Conservation (phyloP, 2,113 vertebrate genomes). For the Albula goreensis region DNA sequence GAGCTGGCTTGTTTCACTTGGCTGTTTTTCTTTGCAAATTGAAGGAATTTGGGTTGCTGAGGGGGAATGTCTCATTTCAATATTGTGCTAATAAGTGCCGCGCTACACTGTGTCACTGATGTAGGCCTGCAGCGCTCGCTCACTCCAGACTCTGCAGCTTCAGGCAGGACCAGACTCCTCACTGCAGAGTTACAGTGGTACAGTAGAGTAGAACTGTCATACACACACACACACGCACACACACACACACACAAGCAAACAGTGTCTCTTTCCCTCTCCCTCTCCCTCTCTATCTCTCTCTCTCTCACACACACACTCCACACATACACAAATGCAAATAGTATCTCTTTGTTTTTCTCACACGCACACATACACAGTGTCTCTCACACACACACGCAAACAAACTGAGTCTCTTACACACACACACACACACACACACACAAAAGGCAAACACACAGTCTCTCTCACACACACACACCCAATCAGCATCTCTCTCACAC, state of each 20-base stretch:
- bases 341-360: not conserved
- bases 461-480: constrained; percentile 26
- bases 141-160: constrained; percentile 18
- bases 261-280: constrained; percentile 12
- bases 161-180: not conserved
- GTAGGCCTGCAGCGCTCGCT: constrained; percentile 13
- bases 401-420: constrained; percentile 44
- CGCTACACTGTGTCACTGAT: not conserved
- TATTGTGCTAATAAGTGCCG: not conserved
- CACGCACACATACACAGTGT: constrained; percentile 5
- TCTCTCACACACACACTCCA: constrained; percentile 24
- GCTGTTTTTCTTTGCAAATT: not conserved
- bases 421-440: not conserved
- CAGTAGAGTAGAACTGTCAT: no score
- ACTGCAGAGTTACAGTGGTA: no score
- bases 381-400: constrained; percentile 26
- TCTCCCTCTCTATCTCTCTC: not conserved
- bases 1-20: not conserved
- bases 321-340: not conserved
- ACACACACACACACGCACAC: constrained; percentile 21
- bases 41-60: not conserved
- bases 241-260: constrained; percentile 17
- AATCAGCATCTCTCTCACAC: constrained; percentile 5
- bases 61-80: not conserved
- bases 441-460: constrained; percentile 7